Evolutionary conservation across 2,888 invertebrate genomes (phyloP), one percentile per base, ranked within the genome.

Genomic region (Euplexia lucipara): DNA sequence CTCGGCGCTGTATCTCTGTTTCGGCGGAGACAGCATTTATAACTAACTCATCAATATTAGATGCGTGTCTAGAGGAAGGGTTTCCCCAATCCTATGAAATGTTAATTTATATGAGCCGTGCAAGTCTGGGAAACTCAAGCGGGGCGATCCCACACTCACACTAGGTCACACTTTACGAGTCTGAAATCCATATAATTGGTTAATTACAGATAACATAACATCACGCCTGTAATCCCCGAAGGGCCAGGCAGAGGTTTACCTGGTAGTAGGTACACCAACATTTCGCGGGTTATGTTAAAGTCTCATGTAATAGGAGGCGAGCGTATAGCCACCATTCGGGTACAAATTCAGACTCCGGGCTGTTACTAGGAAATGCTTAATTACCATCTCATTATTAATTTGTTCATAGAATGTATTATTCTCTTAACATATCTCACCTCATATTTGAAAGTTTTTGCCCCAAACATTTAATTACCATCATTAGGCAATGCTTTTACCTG

Each of bases 61-160:
- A 26, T 6, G 72, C 26, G 20, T 52, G 53, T 72, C 75, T 71
- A 64, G 59, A 67, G 53, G 44, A 60, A 75, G 68, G 65, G 61
- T n/a, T 76, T 74, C 67, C 71, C 78, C 54, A 41, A 37, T 49
- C n/a, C 39, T 26, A 5, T 68, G 54, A 30, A 26, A 26, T 22
- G 18, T 34, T n/a, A 34, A 26, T 64, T 3, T 16, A 60, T 56
- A 7, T 70, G 45, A 41, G 34, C 14, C 37, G 52, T 58, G 54
- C 56, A n/a, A 26, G 39, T 65, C 56, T 56, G 52, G 30, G 8
- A 16, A 57, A 37, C 59, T 45, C 22, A 12, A 34, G 9, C 18
- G 42, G 32, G 53, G 49, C 54, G 18, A 70, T 51, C 73, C 61
- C 60, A 60, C 70, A 49, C 61, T 42, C 34, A 59, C 53, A 63